A percentile compares a stretch with the other conserved stretches of the same genome.
Evolutionary conservation across 2,113 vertebrate species (phyloP).

Genomic region (Delphinapterus leucas): DNA sequence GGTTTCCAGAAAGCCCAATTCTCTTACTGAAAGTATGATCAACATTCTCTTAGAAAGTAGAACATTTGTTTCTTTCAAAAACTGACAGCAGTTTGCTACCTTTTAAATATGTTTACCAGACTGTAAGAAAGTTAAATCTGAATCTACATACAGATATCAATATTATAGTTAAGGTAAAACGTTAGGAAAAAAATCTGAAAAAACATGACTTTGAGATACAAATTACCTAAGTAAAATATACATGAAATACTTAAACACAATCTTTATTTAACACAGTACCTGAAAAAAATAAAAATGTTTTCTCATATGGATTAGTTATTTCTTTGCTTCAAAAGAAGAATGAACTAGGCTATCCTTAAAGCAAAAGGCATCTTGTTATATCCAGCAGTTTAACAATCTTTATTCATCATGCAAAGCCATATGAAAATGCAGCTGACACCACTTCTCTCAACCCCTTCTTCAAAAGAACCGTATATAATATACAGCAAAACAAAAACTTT

Average conservation of each 20-base stretch:
- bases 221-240: slow-evolving; percentile 46
- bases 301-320: slow-evolving; percentile 48
- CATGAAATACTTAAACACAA: slow-evolving; percentile 54
- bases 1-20: slow-evolving; percentile 38
- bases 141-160: slow-evolving; percentile 53
- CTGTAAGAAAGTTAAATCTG: slow-evolving; percentile 33
- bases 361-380: slow-evolving; percentile 73
- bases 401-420: slow-evolving; percentile 83
- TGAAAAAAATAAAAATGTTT: slow-evolving; percentile 56
- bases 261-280: slow-evolving; percentile 60
- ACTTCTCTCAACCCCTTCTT: slow-evolving; percentile 82
- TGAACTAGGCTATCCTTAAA: slow-evolving; percentile 70
- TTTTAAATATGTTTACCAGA: slow-evolving; percentile 42
- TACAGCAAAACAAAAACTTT: slow-evolving; percentile 45
- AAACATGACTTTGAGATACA: slow-evolving; percentile 50
- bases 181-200: slow-evolving; percentile 44
- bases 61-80: slow-evolving; percentile 49
- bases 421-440: slow-evolving; percentile 74
- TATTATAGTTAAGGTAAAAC: slow-evolving; percentile 36
- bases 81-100: background rate
- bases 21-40: slow-evolving; percentile 45
- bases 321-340: slow-evolving; percentile 65
- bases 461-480: background rate
- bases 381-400: slow-evolving; percentile 71
- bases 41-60: slow-evolving; percentile 48